Conservation (phyloP, 2,888 invertebrate species). For the Mythimna pallens region DNA sequence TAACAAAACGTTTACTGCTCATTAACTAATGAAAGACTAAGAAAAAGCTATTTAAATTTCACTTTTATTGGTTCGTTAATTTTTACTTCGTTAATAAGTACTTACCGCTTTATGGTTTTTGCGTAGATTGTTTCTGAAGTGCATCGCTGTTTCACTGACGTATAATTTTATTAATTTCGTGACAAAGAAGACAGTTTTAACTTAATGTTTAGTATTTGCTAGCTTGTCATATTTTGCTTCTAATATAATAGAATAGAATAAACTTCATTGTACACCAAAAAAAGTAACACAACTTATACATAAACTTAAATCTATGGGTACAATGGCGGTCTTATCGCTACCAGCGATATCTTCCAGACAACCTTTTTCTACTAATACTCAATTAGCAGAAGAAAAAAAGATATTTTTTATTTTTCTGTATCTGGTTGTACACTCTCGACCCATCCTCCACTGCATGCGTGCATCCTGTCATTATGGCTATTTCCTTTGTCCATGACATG, state of each 20-base stretch:
- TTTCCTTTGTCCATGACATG: slow-evolving; percentile 38
- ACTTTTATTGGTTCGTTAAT: slow-evolving; percentile 63
- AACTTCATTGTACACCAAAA: too few species aligned
- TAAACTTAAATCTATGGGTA: too few species aligned
- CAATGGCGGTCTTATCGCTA: too few species aligned
- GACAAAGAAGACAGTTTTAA: slow-evolving; percentile 17
- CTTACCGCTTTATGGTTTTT: slow-evolving; percentile 29
- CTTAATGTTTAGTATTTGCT: too few species aligned
- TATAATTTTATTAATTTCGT: slow-evolving; percentile 13
- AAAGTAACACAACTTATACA: too few species aligned
- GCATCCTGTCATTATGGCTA: slow-evolving; percentile 19
- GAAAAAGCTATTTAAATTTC: slow-evolving; percentile 52
- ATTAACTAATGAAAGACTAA: slow-evolving; percentile 58
- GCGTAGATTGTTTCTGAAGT: slow-evolving; percentile 38
- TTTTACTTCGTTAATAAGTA: slow-evolving; percentile 54
- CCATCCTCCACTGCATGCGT: slow-evolving; percentile 6
- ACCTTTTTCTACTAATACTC: too few species aligned
- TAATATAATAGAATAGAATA: too few species aligned
- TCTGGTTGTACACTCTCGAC: not conserved
- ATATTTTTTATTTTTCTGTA: slow-evolving; percentile 3
- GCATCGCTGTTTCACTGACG: slow-evolving; percentile 18
- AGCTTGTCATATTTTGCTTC: not conserved
- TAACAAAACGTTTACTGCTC: slow-evolving; percentile 61
- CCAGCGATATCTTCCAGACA: too few species aligned
- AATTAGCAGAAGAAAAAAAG: too few species aligned